Conservation (phyloP, 2,113 vertebrate genomes). For the Phasianus colchicus region DNA sequence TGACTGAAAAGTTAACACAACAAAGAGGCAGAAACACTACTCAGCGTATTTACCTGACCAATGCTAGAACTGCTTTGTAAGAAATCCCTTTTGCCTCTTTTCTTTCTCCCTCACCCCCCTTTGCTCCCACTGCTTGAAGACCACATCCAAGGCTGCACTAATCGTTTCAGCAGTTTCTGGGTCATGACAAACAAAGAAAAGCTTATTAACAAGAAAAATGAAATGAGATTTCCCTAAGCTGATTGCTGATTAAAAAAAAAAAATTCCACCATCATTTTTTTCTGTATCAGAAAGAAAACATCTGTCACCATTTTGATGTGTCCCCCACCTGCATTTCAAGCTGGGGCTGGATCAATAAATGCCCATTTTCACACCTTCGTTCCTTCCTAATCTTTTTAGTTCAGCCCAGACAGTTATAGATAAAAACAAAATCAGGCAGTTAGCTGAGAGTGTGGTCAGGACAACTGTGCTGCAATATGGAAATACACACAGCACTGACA, state of each 20-base stretch:
- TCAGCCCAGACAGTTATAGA: neutral
- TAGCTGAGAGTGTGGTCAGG: neutral
- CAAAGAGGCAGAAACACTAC: neutral
- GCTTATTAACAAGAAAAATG: slow-evolving; percentile 57
- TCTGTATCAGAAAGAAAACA: slow-evolving; percentile 37
- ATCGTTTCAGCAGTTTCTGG: slow-evolving; percentile 56
- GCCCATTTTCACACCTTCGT: neutral
- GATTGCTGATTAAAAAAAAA: neutral
- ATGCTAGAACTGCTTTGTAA: neutral
- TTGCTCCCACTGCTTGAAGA: neutral
- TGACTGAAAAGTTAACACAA: neutral
- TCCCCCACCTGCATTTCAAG: neutral
- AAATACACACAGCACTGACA: neutral
- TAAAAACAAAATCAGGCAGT: neutral
- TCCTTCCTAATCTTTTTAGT: slow-evolving; percentile 24
- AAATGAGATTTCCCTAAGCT: slow-evolving; percentile 65
- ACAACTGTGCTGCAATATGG: neutral
- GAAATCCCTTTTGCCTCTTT: neutral
- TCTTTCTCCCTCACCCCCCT: neutral
- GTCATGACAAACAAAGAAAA: slow-evolving; percentile 69
- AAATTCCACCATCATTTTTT: slow-evolving; percentile 27
- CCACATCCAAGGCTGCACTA: neutral
- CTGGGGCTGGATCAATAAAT: neutral
- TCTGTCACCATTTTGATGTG: slow-evolving; percentile 37
- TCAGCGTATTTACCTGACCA: accelerated